phyloP scores from a whole-genome alignment of 2,113 vertebrate species.

The Proterorhinus semilunaris region DNA sequence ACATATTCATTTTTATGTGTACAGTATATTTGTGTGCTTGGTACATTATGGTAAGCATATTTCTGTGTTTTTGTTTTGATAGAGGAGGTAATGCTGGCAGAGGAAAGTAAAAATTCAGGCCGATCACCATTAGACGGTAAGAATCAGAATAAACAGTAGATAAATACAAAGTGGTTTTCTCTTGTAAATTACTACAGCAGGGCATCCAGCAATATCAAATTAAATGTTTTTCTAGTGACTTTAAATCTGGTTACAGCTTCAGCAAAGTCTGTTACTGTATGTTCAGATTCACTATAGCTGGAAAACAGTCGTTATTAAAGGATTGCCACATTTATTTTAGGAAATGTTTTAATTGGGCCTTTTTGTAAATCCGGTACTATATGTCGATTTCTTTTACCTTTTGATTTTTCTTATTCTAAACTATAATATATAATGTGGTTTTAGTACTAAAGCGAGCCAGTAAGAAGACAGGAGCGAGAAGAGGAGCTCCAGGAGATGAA shows the following conservation, averaged over 20 bases:
- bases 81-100: conserved; percentile 99
- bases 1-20: conserved; percentile 10
- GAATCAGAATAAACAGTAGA: conserved; percentile 12
- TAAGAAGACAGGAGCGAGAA: conserved; percentile 91
- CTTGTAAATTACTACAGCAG: no score
- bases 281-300: background rate
- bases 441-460: conserved; percentile 94
- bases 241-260: background rate
- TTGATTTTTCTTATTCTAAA: no score
- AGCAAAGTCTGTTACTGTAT: background rate
- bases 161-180: no score
- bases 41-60: conserved; percentile 13
- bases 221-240: background rate
- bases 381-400: no score
- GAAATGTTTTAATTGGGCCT: background rate
- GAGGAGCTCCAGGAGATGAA: conserved; percentile 88
- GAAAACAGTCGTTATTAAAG: background rate
- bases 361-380: background rate
- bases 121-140: conserved; percentile 97
- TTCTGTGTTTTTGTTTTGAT: conserved; percentile 46
- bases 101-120: conserved; percentile 97
- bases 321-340: background rate
- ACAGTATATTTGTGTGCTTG: conserved; percentile 14
- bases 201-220: no score
- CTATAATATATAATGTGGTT: conserved; percentile 2